Base-by-base conservation (phyloP, 2,888 invertebrate genomes). In the Gonocerus acuteangulatus region DNA sequence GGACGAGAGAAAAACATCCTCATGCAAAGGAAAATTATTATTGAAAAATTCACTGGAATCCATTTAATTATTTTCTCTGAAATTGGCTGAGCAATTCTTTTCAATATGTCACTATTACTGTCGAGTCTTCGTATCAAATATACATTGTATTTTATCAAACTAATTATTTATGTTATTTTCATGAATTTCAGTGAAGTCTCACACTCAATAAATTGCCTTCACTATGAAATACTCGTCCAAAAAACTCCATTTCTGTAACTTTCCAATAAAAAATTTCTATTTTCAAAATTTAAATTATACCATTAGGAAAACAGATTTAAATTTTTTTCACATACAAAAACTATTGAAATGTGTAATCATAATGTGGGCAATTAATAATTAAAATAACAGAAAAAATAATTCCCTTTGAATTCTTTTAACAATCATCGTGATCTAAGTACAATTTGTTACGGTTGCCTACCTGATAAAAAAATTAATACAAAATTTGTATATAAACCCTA, bases 401-500 rank as follows among this genome's bases (percentile, higher is more conserved):
- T 15, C 16, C 22, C 16, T 22, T 54, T 54, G 15, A 54, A 42
- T 42, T 22, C 22, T n/a, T 54, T 42, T 42, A 15, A 23, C 39
- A 39, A 54, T 22, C 42, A 15, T n/a, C 42, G n/a, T 39, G 23
- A 47, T 47, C 45, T 57, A 57, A 57, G 57, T 57, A 57, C 57
- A 57, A 57, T 47, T 47, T 57, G 47, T 23, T 44, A 34, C 47
- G 32, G 47, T 59, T 48, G 48, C 48, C 59, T 59, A 48, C 21
- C 36, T 32, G 48, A 48, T 59, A 59, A 59, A 58, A 59, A 59
- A 48, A 36, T 48, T 45, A 57, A 32, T 27, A 18, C 44, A 57
- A 57, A 57, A 57, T 47, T 47, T 57, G 47, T 45, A 18, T 57
- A 57, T 44, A 59, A 44, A 59, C 45, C 57, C 45, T 57, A 57